Evolutionary conservation across 2,888 invertebrate species (phyloP).

Genomic region (Patella pellucida): DNA sequence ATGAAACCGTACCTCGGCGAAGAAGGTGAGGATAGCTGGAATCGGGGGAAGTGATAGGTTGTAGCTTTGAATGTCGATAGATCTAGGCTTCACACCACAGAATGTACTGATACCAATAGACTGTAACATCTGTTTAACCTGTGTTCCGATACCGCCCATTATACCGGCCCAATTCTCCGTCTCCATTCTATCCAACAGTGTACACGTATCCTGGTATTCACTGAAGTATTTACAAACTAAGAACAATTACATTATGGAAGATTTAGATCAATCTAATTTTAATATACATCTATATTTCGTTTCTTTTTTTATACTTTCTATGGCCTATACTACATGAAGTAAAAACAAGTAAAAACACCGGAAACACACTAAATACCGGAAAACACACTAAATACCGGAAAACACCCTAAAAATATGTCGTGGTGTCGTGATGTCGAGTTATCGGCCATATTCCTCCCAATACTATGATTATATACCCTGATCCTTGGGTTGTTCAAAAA

Average conservation of each 20-base stretch:
- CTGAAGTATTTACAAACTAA: constrained; percentile 29
- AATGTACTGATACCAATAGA: constrained; percentile 28
- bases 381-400: no score
- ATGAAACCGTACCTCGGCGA: constrained; percentile 42
- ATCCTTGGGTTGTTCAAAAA: no score
- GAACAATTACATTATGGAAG: not conserved
- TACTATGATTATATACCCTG: no score
- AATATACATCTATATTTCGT: no score
- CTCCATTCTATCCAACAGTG: constrained; percentile 45
- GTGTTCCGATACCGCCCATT: constrained; percentile 34
- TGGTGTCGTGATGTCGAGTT: no score
- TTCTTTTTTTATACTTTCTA: no score
- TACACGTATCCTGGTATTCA: constrained; percentile 45
- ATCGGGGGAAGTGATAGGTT: constrained; percentile 40
- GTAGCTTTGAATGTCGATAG: constrained; percentile 35
- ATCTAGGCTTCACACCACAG: constrained; percentile 38
- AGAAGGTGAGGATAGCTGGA: constrained; percentile 42
- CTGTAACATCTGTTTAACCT: constrained; percentile 37
- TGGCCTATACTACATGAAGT: no score
- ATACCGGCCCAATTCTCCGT: constrained; percentile 49
- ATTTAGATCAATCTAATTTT: no score
- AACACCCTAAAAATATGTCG: no score
- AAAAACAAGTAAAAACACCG: no score
- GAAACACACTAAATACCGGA: no score
- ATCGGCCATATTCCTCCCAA: no score